Conservation (phyloP, 2,113 vertebrate species). For the Penelope pileata region DNA sequence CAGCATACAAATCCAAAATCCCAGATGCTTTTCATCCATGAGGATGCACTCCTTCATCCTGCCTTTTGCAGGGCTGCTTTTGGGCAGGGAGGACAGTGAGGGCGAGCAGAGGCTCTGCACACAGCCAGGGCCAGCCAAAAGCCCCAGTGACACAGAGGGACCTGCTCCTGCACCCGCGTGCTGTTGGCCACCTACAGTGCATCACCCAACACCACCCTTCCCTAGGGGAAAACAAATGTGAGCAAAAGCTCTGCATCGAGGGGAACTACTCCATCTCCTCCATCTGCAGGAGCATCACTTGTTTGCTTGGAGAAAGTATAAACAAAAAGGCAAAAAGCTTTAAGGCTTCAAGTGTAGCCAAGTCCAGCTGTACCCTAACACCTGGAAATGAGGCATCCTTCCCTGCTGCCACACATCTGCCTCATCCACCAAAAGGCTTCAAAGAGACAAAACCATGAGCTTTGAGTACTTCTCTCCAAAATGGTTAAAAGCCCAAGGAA, state of each 20-base stretch:
- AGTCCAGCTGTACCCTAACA: neutral
- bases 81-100: neutral
- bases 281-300: neutral
- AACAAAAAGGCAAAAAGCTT: neutral
- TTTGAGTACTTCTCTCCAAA: neutral
- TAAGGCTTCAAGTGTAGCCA: neutral
- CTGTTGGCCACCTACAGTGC: rapidly evolving
- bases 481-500: neutral
- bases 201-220: neutral
- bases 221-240: rapidly evolving
- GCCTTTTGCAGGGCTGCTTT: neutral
- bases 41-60: neutral
- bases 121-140: neutral
- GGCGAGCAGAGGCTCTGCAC: neutral
- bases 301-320: neutral
- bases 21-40: neutral
- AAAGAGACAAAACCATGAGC: neutral
- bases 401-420: neutral
- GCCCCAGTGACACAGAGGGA: neutral
- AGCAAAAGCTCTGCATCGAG: neutral
- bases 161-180: no score
- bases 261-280: neutral
- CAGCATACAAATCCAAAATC: neutral
- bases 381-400: rapidly evolving
- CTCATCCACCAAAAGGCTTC: rapidly evolving